Base-by-base conservation (phyloP, 2,888 invertebrate genomes). In the Bombylius discolor region DNA sequence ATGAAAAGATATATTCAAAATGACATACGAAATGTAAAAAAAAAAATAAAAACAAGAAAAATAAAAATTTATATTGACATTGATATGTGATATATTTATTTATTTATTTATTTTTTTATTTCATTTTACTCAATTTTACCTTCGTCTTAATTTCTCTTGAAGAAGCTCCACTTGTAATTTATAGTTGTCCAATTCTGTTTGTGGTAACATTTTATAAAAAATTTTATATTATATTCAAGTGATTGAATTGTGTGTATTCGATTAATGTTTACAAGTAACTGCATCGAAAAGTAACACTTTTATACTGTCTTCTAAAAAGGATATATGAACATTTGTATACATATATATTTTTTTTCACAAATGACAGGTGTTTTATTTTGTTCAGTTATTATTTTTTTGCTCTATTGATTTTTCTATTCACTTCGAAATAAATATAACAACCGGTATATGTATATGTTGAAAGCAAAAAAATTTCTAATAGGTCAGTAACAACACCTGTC, bases 111-210 rank as follows among this genome's bases (percentile, higher is more conserved):
- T 23, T 44, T 55, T 46, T 47, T 31, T n/a, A n/a, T n/a, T n/a
- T n/a, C n/a, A 45, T 12, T 14, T 39, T 44, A 8, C 33, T 44
- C 52, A 12, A 14, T 56, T 63, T 59, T 55, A 73, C 72, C 72
- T 73, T 60, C 70, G 64, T 46, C 69, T 67, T 42, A 73, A 63
- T 60, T 72, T 73, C 60, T 73, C 71, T 59, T 73, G 72, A 4
- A 73, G 64, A 56, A 73, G 58, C 60, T 73, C 72, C 61, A 73
- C 73, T 64, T 73, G 73, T 62, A 73, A 62, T 63, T 72, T 73
- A 58, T 73, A 73, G 59, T 73, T 73, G 59, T 73, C 73, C 59
- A 73, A 60, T 64, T 73, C 72, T 36, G 70, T 68, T 64, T 72
- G 73, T 36, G 55, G 70, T 62, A 65, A 70, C 73, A 72, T 72